Percentiles rank a stretch among this genome's conserved stretches.
Evolutionary conservation across 2,797 vertebrate species (phyloP).

Genomic region (Diplodus sargus): DNA sequence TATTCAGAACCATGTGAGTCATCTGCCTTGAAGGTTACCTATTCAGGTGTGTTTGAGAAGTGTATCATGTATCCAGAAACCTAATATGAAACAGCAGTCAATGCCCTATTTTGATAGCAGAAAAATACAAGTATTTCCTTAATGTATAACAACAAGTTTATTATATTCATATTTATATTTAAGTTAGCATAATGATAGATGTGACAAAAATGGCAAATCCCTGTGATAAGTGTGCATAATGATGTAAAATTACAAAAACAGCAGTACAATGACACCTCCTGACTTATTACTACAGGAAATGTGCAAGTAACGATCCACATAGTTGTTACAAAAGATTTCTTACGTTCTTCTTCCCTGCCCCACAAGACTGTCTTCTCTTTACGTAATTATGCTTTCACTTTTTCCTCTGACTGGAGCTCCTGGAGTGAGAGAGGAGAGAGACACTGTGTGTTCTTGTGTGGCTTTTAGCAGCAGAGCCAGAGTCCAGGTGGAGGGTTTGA

Average conservation of each 20-base stretch:
- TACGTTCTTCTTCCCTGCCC: neutral
- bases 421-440: slow-evolving; percentile 24
- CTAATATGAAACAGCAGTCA: slow-evolving; percentile 3
- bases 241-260: neutral
- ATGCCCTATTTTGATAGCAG: neutral
- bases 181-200: neutral
- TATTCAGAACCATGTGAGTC: slow-evolving; percentile 39
- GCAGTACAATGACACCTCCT: neutral
- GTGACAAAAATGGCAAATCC: too few relatives aligned
- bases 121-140: neutral
- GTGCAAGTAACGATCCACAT: neutral
- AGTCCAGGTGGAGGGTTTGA: slow-evolving; percentile 71
- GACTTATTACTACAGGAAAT: neutral
- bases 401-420: slow-evolving; percentile 52
- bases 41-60: slow-evolving; percentile 41
- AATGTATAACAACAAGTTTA: slow-evolving; percentile 10
- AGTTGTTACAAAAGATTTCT: neutral
- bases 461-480: slow-evolving; percentile 39
- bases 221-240: neutral
- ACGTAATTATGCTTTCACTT: slow-evolving; percentile 52
- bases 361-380: neutral
- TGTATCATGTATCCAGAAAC: slow-evolving; percentile 51
- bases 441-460: slow-evolving; percentile 31
- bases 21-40: slow-evolving; percentile 3
- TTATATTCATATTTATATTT: neutral